A percentile compares a stretch with the other conserved stretches of the same genome.
Conservation (phyloP, 2,113 vertebrate genomes). For the Gasterosteus nipponicus region DNA sequence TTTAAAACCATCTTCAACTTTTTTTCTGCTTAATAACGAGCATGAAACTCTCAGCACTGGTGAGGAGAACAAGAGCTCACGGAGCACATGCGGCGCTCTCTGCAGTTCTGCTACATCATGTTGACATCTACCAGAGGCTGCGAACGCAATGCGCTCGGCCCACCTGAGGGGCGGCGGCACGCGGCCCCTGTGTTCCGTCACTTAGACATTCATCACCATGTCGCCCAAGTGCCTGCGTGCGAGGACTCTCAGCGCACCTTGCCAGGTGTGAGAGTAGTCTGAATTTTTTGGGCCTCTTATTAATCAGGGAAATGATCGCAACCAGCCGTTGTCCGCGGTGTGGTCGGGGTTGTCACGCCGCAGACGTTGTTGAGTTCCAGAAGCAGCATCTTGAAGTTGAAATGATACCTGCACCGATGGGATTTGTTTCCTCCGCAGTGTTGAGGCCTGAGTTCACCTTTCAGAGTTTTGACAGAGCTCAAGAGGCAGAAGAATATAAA, state of each 20-base stretch:
- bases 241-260: slow-evolving; percentile 62
- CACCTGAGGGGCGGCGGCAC: slow-evolving; percentile 58
- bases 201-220: slow-evolving; percentile 72
- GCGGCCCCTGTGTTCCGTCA: slow-evolving; percentile 78
- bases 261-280: slow-evolving; percentile 74
- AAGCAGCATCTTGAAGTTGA: slow-evolving; percentile 65
- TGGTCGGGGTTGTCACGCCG: slow-evolving; percentile 64
- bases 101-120: slow-evolving; percentile 65
- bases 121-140: slow-evolving; percentile 67
- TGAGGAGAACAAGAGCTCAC: slow-evolving; percentile 62
- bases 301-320: slow-evolving; percentile 74
- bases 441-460: slow-evolving; percentile 60
- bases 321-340: slow-evolving; percentile 68
- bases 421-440: slow-evolving; percentile 58
- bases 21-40: slow-evolving; percentile 48
- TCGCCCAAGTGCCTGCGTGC: slow-evolving; percentile 63
- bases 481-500: slow-evolving; percentile 67
- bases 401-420: slow-evolving; percentile 57
- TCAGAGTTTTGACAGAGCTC: slow-evolving; percentile 62
- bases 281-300: slow-evolving; percentile 58
- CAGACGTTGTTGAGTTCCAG: slow-evolving; percentile 54
- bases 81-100: slow-evolving; percentile 54
- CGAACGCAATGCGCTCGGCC: slow-evolving; percentile 62
- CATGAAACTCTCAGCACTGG: slow-evolving; percentile 60
- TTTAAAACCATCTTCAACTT: slow-evolving; percentile 10